phyloP scores from a whole-genome alignment of 2,888 invertebrate species.

The Cheilosia urbana region DNA sequence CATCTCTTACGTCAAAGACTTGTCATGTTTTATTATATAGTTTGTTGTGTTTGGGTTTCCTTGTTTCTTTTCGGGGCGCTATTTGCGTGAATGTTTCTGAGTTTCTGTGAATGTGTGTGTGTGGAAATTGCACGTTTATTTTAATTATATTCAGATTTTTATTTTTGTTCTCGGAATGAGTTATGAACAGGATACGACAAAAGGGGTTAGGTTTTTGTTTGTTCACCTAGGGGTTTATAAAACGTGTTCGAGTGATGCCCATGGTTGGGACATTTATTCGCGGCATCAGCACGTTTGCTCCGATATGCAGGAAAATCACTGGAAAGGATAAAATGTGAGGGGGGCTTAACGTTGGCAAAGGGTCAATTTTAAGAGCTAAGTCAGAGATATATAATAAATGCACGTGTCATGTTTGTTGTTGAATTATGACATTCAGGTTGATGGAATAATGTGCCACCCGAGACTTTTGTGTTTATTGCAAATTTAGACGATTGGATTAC shows the following conservation, averaged over 20 bases:
- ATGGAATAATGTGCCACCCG: too few relatives aligned
- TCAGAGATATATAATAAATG: too few relatives aligned
- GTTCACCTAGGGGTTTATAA: not conserved
- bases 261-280: constrained; percentile 10
- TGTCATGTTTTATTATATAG: constrained; percentile 53
- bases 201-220: constrained; percentile 38
- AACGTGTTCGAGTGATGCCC: not conserved
- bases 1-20: constrained; percentile 68
- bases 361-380: too few relatives aligned
- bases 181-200: constrained; percentile 47
- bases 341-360: too few relatives aligned
- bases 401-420: too few relatives aligned
- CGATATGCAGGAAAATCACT: too few relatives aligned
- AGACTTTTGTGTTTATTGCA: too few relatives aligned
- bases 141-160: constrained; percentile 52
- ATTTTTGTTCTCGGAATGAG: constrained; percentile 32
- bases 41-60: constrained; percentile 33
- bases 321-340: too few relatives aligned
- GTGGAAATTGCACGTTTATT: constrained; percentile 44
- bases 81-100: constrained; percentile 23
- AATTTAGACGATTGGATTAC: too few relatives aligned
- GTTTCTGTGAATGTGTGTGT: constrained; percentile 1
- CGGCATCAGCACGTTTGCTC: not conserved
- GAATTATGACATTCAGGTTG: too few relatives aligned
- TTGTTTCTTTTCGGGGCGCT: constrained; percentile 11